phyloP scores from a whole-genome alignment of 2,888 invertebrate species.

The Apantesis nais region DNA sequence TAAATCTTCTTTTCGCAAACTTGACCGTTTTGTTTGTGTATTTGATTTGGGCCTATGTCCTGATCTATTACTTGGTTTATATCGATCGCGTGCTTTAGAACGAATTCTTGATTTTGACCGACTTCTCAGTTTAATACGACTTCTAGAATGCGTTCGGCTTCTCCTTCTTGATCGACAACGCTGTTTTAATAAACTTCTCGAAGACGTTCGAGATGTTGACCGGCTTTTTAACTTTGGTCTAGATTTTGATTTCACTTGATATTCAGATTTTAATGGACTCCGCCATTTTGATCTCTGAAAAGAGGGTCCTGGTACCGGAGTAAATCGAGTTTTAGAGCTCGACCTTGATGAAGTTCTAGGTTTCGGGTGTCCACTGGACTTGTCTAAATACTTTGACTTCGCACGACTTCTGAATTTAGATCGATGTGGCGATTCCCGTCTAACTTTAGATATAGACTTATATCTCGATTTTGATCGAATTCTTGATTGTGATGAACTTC shows the following conservation, averaged over 20 bases:
- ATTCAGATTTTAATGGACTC: not conserved
- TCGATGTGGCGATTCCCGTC: not conserved
- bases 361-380: not conserved
- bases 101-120: conserved; percentile 3
- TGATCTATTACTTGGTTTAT: conserved; percentile 7
- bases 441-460: not conserved
- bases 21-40: not conserved
- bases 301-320: not conserved
- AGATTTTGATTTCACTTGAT: conserved; percentile 5
- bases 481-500: conserved; percentile 2
- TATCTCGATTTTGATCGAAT: not conserved
- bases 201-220: not conserved
- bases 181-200: conserved; percentile 4
- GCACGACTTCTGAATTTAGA: not conserved
- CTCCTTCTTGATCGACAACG: not conserved
- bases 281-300: not conserved
- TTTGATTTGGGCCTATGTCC: not conserved
- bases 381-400: not conserved
- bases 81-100: not conserved
- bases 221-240: not conserved
- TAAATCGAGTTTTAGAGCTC: conserved; percentile 2
- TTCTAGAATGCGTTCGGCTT: conserved; percentile 10
- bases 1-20: not conserved
- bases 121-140: conserved; percentile 3
- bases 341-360: conserved; percentile 1